phyloP scores from a whole-genome alignment of 2,888 invertebrate genomes.

The Pyrrhia umbra region DNA sequence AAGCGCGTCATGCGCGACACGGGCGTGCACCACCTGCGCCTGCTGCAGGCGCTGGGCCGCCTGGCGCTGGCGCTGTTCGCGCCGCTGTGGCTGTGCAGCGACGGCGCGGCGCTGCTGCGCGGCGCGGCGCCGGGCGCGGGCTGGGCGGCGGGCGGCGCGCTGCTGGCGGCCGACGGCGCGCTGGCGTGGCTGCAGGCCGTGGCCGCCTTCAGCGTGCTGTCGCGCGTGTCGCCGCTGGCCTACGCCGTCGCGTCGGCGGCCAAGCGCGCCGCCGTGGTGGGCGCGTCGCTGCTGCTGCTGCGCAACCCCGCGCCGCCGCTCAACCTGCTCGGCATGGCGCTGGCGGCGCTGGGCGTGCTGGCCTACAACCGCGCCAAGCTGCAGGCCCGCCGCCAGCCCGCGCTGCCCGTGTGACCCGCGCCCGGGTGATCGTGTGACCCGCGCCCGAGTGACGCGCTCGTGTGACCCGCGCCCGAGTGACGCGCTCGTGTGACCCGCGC shows the following conservation, averaged over 20 bases:
- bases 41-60: conserved; percentile 93
- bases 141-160: conserved; percentile 59
- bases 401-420: conserved; percentile 74
- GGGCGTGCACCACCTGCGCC: conserved; percentile 96
- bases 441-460: no score
- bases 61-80: conserved; percentile 94
- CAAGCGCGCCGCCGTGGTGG: conserved; percentile 97
- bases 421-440: not conserved
- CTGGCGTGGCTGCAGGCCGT: conserved; percentile 98
- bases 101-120: conserved; percentile 64
- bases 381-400: conserved; percentile 54
- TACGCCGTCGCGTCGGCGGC: conserved; percentile 99
- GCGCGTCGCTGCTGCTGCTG: conserved; percentile 95
- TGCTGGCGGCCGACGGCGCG: conserved; percentile 92
- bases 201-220: conserved; percentile 97
- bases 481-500: no score
- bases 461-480: no score
- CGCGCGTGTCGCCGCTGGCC: conserved; percentile 97
- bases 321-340: conserved; percentile 97
- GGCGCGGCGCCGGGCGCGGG: conserved; percentile 60
- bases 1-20: conserved; percentile 97
- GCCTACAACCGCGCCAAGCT: conserved; percentile 93
- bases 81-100: conserved; percentile 93
- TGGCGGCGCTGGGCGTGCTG: conserved; percentile 97
- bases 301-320: conserved; percentile 97